phyloP scores from a whole-genome alignment of 2,888 invertebrate genomes.

The Caenorhabditis sinica region DNA sequence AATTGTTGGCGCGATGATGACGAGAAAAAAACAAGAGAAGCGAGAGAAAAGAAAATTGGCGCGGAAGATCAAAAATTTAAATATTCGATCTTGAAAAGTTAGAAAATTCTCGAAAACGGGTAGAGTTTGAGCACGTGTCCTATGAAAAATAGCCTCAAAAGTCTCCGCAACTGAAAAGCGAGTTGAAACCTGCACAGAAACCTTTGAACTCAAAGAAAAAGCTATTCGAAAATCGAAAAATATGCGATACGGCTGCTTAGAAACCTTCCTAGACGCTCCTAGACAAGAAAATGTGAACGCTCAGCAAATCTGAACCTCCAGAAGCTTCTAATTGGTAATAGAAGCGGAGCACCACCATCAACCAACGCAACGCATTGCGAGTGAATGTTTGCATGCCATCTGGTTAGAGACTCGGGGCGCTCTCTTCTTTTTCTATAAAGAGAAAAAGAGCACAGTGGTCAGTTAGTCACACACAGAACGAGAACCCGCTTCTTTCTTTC shows the following conservation, averaged over 20 bases:
- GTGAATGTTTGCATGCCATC: slow-evolving; percentile 45
- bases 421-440: background rate
- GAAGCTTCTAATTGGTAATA: slow-evolving; percentile 17
- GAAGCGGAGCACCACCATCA: background rate
- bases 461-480: slow-evolving; percentile 40
- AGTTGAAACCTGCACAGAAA: too few species aligned
- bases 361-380: background rate
- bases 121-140: background rate
- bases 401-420: slow-evolving; percentile 26
- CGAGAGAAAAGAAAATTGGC: background rate
- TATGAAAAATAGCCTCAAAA: background rate
- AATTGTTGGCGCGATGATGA: slow-evolving; percentile 15
- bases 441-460: slow-evolving; percentile 23
- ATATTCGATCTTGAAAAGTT: background rate
- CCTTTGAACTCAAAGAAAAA: too few species aligned
- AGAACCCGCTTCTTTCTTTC: background rate
- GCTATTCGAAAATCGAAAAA: too few species aligned
- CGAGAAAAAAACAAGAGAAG: slow-evolving; percentile 9
- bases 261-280: background rate
- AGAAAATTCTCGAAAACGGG: background rate
- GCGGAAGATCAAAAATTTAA: background rate
- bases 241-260: too few species aligned
- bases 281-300: background rate
- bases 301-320: background rate
- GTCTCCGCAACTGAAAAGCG: background rate